Evolutionary conservation across 2,888 invertebrate species (phyloP).

Genomic region (Panopea generosa): DNA sequence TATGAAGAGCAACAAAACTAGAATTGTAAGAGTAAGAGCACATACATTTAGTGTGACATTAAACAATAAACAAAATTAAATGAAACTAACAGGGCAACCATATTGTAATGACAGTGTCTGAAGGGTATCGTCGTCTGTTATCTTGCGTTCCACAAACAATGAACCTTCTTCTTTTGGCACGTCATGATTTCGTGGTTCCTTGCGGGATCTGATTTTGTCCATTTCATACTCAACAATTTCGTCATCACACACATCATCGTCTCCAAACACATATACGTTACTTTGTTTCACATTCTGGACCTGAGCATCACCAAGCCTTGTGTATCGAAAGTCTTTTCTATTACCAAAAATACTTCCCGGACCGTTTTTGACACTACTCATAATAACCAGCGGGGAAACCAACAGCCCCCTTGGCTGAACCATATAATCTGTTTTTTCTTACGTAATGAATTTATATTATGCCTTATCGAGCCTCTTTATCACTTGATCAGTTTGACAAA

Average conservation of each 20-base stretch:
- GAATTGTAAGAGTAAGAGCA: too few species aligned
- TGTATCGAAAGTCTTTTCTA: constrained; percentile 45
- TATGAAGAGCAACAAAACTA: too few species aligned
- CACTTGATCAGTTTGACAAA: constrained; percentile 42
- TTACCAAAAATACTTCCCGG: constrained; percentile 23
- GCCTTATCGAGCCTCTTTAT: too few species aligned
- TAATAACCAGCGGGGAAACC: neutral
- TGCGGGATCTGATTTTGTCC: constrained; percentile 74
- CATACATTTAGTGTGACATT: too few species aligned
- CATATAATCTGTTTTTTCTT: neutral
- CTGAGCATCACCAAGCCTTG: constrained; percentile 63
- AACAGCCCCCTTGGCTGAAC: neutral
- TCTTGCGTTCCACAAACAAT: constrained; percentile 71
- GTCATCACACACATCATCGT: constrained; percentile 70
- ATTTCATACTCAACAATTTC: constrained; percentile 76
- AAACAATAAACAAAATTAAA: too few species aligned
- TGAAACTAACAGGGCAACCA: constrained; percentile 77
- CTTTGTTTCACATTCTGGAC: constrained; percentile 79
- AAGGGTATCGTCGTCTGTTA: constrained; percentile 78
- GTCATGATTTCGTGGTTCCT: constrained; percentile 34
- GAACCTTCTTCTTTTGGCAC: constrained; percentile 56
- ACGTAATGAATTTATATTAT: neutral
- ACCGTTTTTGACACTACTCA: constrained; percentile 26
- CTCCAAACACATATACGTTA: constrained; percentile 80
- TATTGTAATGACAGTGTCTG: constrained; percentile 79